Conservation (phyloP, 53 echinoderm and acorn worm species). For the Echinarachnius parma region DNA sequence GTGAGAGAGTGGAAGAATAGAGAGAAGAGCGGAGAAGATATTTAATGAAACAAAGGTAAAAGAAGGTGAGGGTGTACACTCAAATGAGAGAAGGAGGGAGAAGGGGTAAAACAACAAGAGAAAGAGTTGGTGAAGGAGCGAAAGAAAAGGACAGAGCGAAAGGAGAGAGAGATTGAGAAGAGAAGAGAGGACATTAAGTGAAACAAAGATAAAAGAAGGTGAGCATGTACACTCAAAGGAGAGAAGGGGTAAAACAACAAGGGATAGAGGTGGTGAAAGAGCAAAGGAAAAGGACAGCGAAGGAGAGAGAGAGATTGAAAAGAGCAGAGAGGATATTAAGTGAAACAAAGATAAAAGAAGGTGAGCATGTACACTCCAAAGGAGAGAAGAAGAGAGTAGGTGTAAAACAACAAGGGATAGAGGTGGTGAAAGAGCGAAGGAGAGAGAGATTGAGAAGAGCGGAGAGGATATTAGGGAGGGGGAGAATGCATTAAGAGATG, state of each 20-base stretch:
- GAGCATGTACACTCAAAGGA: too few relatives aligned
- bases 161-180: background rate
- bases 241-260: too few relatives aligned
- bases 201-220: too few relatives aligned
- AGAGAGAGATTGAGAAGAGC: background rate
- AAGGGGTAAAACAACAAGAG: background rate
- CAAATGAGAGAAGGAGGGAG: background rate
- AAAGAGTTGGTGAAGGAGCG: background rate
- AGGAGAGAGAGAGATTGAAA: background rate
- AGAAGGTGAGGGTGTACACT: background rate
- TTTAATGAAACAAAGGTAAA: background rate
- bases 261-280: background rate
- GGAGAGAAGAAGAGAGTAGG: background rate
- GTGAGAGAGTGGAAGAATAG: background rate
- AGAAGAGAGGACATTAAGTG: too few relatives aligned
- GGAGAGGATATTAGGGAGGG: background rate
- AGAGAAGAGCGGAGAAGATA: background rate
- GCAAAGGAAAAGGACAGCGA: background rate
- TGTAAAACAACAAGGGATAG: background rate
- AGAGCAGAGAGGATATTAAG: background rate
- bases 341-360: background rate
- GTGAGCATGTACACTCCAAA: too few relatives aligned
- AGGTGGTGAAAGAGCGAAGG: background rate
- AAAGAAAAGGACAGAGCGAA: background rate
- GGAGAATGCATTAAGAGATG: background rate